Base-by-base conservation (phyloP, 2,888 invertebrate species). In the Creontiades dilutus region DNA sequence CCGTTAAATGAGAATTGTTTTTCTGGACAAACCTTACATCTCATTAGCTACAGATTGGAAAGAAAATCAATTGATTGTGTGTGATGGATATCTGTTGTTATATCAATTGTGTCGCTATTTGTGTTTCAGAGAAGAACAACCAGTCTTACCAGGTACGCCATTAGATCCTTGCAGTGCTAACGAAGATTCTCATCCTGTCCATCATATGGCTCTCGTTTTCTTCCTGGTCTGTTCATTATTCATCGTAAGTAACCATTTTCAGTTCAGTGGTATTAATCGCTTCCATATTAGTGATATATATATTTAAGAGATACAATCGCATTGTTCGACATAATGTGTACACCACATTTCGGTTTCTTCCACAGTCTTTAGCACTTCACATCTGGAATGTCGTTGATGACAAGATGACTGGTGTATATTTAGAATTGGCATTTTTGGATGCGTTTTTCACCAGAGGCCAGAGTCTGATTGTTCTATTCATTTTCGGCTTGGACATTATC, bases 371-470 rank as follows among this genome's bases (percentile, higher is more conserved):
- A 91, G 96, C 98, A 0, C 95, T 96, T 91, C 96, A 96, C 0
- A 95, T 96, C 37, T 97, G 97, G 96, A 96, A 96, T 0, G 94
- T 97, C 92, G 95, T 98, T 92, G 95, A 96, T 94, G 96, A 96
- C 92, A 95, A 97, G 93, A 91, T 92, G 76, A 96, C 97, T 37
- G 99, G 98, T 0, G 96, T 99, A 90, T 98, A 97, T 93, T 95
- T 98, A 0, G 98, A 98, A 93, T 94, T 99, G n/a, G 96, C 98
- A 92, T 99, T 98, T 93, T 94, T 99, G 37, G 98, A 99, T 93
- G 96, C 97, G 27, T 96, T 97, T 28, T 94, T 98, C 4, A 97
- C 96, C 93, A 97, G 97, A 93, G 99, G 99, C 0, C 98, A 98
- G 94, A 96, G 97, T 86, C 94, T 98, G 89, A 95, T 98, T 90